Percentiles rank a stretch among this genome's conserved stretches.
These are phyloP conservation scores for Bolborhynchus lineola DNA, from an alignment of 2,113 vertebrate species.

Conservation along the genomic window DNA sequence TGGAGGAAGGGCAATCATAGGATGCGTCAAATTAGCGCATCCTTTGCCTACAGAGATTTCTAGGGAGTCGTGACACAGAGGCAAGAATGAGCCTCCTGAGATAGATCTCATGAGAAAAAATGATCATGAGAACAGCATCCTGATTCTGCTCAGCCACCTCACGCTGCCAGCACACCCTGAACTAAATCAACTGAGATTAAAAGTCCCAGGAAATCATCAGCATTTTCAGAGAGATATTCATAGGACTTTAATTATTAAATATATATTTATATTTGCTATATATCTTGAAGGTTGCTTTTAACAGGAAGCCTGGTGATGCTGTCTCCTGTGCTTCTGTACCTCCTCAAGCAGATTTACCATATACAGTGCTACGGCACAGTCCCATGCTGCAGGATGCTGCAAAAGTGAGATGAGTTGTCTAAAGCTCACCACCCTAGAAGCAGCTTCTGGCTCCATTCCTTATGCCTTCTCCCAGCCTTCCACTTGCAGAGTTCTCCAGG, in stretches of 20 bases:
- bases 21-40: constrained; percentile 24
- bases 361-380: neutral
- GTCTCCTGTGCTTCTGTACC: neutral
- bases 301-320: neutral
- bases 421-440: neutral
- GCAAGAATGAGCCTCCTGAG: neutral
- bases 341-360: neutral
- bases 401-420: neutral
- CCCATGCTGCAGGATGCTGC: neutral
- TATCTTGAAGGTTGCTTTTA: neutral
- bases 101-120: neutral
- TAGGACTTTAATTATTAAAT: neutral
- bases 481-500: neutral
- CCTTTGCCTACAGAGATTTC: constrained; percentile 36
- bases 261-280: neutral
- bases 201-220: neutral
- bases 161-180: neutral
- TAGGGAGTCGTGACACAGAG: constrained; percentile 47
- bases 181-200: neutral
- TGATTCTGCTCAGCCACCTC: neutral
- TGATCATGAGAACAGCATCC: neutral
- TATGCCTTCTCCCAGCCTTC: neutral
- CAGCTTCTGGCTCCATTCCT: neutral
- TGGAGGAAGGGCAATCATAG: constrained; percentile 23
- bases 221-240: neutral